Percentiles rank a stretch among this genome's conserved stretches.
phyloP scores from a whole-genome alignment of 2,113 vertebrate species.

The Monarcha castaneiventris region DNA sequence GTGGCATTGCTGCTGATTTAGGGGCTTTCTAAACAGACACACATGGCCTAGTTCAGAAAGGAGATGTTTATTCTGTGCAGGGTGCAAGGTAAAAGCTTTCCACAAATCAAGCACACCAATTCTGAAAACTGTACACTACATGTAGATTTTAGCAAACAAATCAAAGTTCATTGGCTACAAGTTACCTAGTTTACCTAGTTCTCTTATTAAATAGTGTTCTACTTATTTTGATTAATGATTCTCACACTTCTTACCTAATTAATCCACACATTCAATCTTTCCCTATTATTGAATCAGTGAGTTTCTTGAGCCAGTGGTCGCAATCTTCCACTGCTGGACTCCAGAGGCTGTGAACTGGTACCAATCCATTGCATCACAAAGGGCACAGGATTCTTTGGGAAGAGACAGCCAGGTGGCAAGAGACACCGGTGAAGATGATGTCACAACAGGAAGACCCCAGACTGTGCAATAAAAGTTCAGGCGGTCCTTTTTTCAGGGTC shows the following conservation, averaged over 20 bases:
- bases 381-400: neutral
- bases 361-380: neutral
- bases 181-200: neutral
- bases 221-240: neutral
- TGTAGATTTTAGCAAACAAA: neutral
- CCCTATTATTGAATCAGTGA: neutral
- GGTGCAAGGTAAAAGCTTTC: neutral
- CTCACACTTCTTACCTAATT: neutral
- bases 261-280: neutral
- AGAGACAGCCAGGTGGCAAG: neutral
- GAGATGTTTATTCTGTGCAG: neutral
- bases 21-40: neutral
- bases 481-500: neutral
- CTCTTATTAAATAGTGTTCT: neutral
- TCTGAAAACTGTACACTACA: neutral
- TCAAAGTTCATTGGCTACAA: neutral
- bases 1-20: neutral
- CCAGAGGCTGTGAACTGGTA: neutral
- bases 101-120: neutral
- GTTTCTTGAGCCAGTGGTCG: neutral
- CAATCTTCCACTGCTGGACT: neutral
- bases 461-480: neutral
- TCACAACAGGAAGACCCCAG: neutral
- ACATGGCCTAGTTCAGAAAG: neutral
- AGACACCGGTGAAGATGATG: neutral